These are phyloP conservation scores for Rhagologus leucostigma DNA, from an alignment of 2,113 vertebrate species.

Conservation along the genomic window DNA sequence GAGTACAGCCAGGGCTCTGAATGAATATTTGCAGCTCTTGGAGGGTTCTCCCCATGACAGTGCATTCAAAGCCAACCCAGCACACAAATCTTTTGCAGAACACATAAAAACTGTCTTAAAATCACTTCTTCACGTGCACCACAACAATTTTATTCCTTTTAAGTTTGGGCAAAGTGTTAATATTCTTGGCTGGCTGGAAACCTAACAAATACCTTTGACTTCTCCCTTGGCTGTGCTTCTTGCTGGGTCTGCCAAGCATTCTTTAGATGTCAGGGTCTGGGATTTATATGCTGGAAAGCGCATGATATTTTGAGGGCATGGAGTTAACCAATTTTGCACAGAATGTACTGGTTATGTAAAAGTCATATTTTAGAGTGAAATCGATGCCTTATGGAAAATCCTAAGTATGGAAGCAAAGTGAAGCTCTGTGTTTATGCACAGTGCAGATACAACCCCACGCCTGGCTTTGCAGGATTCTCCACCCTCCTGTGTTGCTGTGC, in stretches of 20 bases:
- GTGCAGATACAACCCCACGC: not conserved
- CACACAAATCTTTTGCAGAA: not conserved
- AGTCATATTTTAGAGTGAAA: not conserved
- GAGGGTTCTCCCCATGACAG: not conserved
- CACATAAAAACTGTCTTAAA: not conserved
- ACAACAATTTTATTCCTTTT: conserved; percentile 11
- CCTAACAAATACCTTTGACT: conserved; percentile 62
- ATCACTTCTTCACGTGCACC: not conserved
- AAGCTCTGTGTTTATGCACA: not conserved
- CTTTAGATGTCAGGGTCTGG: conserved; percentile 63
- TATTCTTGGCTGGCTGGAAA: conserved; percentile 55
- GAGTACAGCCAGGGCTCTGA: not conserved
- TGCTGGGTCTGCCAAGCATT: conserved; percentile 69
- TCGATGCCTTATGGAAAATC: not conserved
- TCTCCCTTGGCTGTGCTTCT: conserved; percentile 64
- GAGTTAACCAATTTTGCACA: conserved; percentile 43
- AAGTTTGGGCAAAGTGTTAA: conserved; percentile 64
- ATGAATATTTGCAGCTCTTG: not conserved
- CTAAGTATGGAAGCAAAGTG: not conserved
- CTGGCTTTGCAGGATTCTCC: not conserved
- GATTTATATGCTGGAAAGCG: conserved; percentile 67
- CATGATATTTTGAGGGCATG: conserved; percentile 33
- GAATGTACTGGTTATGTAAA: not conserved
- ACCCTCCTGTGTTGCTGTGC: not conserved
- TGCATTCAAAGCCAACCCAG: conserved; percentile 3